These are phyloP conservation scores for Lepidostoma basale DNA, from an alignment of 1,140 invertebrate species.

Conservation along the genomic window DNA sequence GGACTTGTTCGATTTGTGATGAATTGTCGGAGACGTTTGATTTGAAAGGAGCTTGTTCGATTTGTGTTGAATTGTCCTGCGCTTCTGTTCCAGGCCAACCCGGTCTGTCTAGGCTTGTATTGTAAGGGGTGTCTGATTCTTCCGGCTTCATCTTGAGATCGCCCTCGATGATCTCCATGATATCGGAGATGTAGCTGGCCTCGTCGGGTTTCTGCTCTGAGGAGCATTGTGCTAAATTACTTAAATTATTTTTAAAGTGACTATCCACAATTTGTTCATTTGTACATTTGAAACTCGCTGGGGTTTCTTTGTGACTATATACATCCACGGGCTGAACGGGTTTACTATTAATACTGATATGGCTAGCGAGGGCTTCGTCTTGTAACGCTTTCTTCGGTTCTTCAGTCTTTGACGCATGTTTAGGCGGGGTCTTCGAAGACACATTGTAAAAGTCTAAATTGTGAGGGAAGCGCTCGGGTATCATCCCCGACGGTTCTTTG, in stretches of 20 bases:
- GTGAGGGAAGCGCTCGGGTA: not conserved
- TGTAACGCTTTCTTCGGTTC: not conserved
- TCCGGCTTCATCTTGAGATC: not conserved
- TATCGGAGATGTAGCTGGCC: not conserved
- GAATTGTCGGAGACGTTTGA: too few relatives aligned
- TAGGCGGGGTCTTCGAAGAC: not conserved
- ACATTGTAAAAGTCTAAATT: not conserved
- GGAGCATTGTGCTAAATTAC: not conserved
- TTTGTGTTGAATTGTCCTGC: too few relatives aligned
- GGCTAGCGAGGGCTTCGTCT: constrained; percentile 2
- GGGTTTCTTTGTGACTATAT: not conserved
- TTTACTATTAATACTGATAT: constrained; percentile 34
- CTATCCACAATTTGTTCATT: constrained; percentile 7
- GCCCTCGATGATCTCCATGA: constrained; percentile 17
- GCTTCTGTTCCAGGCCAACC: too few relatives aligned
- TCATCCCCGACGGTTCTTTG: not conserved
- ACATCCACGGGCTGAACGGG: not conserved
- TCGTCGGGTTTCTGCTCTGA: not conserved
- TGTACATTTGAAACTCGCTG: not conserved
- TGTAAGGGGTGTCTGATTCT: too few relatives aligned
- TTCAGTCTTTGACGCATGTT: constrained; percentile 4
- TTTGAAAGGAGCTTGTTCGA: too few relatives aligned
- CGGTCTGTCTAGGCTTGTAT: too few relatives aligned
- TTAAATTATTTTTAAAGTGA: not conserved
- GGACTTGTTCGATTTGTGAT: too few relatives aligned